Conservation (phyloP, 2,113 vertebrate genomes). For the Carollia perspicillata region DNA sequence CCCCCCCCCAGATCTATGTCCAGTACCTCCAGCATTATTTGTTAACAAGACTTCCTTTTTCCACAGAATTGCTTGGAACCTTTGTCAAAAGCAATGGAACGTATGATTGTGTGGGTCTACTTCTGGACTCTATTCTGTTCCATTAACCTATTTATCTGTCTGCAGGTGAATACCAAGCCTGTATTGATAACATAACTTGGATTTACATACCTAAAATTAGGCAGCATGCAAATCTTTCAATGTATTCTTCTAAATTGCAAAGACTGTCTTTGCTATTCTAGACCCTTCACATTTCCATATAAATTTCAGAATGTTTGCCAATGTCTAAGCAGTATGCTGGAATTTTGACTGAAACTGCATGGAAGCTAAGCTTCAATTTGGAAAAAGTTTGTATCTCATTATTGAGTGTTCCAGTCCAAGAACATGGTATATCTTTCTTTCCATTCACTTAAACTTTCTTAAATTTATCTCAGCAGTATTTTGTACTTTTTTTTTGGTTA, state of each 20-base stretch:
- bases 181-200: not conserved
- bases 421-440: not conserved
- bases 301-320: conserved; percentile 30
- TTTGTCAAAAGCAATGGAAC: not conserved
- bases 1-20: not conserved
- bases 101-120: not conserved
- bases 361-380: not conserved
- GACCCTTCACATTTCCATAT: not conserved
- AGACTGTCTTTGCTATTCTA: not conserved
- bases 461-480: not conserved
- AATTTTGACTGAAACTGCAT: not conserved
- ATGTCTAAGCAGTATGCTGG: not conserved
- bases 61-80: not conserved
- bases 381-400: not conserved
- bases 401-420: not conserved
- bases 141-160: not conserved
- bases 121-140: not conserved
- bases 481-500: not conserved
- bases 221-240: not conserved
- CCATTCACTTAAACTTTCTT: not conserved
- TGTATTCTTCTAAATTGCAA: not conserved
- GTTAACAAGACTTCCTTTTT: not conserved
- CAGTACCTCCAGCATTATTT: not conserved
- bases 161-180: not conserved
- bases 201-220: not conserved